Conservation (phyloP, 2,113 vertebrate species). For the Tenebrosternarchus preto region DNA sequence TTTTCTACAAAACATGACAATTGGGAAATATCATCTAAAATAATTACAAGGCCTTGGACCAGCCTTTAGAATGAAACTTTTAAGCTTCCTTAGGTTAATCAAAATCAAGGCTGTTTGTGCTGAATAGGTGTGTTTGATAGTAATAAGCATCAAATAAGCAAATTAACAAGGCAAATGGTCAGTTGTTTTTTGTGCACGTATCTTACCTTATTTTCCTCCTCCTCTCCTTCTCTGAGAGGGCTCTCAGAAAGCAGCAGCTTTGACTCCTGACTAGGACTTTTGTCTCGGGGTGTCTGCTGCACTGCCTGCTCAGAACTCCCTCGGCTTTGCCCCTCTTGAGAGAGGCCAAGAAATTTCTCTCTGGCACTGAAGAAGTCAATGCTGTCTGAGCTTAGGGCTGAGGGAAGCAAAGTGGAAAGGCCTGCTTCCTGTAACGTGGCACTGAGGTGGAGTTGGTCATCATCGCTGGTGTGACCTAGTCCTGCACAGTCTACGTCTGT, state of each 20-base stretch:
- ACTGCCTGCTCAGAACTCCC: slow-evolving; percentile 68
- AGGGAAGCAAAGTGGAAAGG: slow-evolving; percentile 63
- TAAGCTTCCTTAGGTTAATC: too few species aligned
- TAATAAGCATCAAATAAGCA: background rate
- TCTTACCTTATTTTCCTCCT: slow-evolving; percentile 65
- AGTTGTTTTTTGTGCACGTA: background rate
- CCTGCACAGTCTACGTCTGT: slow-evolving; percentile 37
- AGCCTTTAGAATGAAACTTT: background rate
- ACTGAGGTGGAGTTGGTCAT: slow-evolving; percentile 61
- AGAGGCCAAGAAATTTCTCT: slow-evolving; percentile 91
- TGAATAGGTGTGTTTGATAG: background rate
- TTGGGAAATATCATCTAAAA: background rate
- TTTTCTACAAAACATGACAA: background rate
- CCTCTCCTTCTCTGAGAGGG: slow-evolving; percentile 51
- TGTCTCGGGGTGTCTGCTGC: slow-evolving; percentile 54
- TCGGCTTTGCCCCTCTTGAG: slow-evolving; percentile 78
- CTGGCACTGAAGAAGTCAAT: slow-evolving; percentile 94
- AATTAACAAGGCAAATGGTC: background rate
- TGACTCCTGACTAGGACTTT: slow-evolving; percentile 61
- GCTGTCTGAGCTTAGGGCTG: slow-evolving; percentile 83
- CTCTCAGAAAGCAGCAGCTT: slow-evolving; percentile 55
- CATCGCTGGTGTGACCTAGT: slow-evolving; percentile 52
- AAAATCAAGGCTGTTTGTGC: too few species aligned
- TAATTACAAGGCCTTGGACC: too few species aligned
- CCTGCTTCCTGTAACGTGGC: slow-evolving; percentile 62